Evolutionary conservation across 2,113 vertebrate genomes (phyloP).

Genomic region (Callopanchax toddi): DNA sequence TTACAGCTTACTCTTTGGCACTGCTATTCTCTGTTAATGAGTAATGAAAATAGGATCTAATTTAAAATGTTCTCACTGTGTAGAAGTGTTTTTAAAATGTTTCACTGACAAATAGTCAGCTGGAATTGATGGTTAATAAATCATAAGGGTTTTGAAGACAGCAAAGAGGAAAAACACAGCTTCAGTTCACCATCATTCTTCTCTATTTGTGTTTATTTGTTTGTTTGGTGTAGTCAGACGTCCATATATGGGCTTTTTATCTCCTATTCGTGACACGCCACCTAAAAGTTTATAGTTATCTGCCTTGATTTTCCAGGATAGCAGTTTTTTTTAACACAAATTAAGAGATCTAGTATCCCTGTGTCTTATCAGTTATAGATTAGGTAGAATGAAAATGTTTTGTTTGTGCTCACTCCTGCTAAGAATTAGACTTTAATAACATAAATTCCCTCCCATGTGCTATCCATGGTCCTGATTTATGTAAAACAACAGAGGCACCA

Average conservation of each 20-base stretch:
- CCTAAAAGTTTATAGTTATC: neutral
- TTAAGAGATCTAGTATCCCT: neutral
- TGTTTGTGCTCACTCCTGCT: neutral
- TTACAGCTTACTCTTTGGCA: constrained; percentile 17
- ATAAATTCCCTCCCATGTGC: neutral
- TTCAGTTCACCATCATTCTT: neutral
- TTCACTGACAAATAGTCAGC: constrained; percentile 17
- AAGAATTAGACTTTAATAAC: neutral
- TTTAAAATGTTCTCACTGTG: constrained; percentile 16
- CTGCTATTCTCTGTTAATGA: constrained; percentile 19
- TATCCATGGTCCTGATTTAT: neutral
- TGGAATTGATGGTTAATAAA: neutral
- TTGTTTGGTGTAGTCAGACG: rapidly evolving
- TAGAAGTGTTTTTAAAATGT: constrained; percentile 10
- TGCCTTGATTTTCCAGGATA: neutral
- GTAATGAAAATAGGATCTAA: constrained; percentile 29
- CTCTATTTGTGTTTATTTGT: neutral
- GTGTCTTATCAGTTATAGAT: neutral
- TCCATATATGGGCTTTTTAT: neutral
- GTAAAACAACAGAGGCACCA: neutral
- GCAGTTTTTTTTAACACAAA: neutral
- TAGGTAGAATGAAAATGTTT: neutral
- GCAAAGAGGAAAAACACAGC: neutral
- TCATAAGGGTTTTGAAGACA: neutral
- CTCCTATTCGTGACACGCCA: neutral